Conservation (phyloP, 1,140 invertebrate species). For the Drosophila sproati region DNA sequence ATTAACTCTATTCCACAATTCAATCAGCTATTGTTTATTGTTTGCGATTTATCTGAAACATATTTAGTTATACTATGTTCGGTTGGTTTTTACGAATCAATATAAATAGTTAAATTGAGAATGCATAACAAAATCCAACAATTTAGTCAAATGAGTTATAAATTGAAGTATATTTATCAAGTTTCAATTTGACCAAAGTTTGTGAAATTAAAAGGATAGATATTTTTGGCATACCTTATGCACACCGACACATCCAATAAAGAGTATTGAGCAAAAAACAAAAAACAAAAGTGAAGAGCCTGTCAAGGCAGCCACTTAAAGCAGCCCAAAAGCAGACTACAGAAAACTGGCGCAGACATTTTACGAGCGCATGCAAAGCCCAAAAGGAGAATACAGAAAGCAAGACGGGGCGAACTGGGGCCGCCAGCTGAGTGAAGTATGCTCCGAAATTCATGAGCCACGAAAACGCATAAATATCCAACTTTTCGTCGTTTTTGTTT, state of each 20-base stretch:
- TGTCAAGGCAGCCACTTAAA: constrained; percentile 33
- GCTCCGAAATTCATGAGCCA: constrained; percentile 79
- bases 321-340: constrained; percentile 34
- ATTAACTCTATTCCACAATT: too few species aligned
- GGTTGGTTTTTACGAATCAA: too few species aligned
- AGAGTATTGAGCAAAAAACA: background rate
- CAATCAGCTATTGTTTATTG: too few species aligned
- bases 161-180: too few species aligned
- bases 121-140: too few species aligned
- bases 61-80: too few species aligned
- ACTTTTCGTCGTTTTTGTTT: constrained; percentile 43
- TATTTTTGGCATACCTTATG: background rate
- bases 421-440: constrained; percentile 70
- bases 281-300: background rate
- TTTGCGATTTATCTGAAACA: too few species aligned
- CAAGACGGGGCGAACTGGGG: constrained; percentile 12
- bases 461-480: constrained; percentile 80
- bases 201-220: background rate
- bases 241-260: background rate
- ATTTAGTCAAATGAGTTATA: too few species aligned
- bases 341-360: constrained; percentile 45
- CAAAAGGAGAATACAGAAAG: constrained; percentile 45
- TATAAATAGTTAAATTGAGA: too few species aligned
- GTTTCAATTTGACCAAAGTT: too few species aligned
- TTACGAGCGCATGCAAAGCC: constrained; percentile 55